phyloP scores from a whole-genome alignment of 2,888 invertebrate species.

The Pammene aurita region DNA sequence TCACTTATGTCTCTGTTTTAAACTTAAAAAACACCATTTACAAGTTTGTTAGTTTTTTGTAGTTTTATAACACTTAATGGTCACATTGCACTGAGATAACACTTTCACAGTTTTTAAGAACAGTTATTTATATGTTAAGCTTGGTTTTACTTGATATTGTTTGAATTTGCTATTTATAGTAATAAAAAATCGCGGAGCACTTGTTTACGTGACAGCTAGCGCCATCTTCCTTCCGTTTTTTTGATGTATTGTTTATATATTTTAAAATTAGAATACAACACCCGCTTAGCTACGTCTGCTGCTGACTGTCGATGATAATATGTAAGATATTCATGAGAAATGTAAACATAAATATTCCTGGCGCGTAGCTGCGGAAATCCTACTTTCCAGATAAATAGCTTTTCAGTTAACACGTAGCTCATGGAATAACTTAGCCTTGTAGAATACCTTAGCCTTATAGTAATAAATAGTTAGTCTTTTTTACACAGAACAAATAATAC shows the following conservation, averaged over 20 bases:
- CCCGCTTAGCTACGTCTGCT: too few species aligned
- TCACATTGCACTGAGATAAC: neutral
- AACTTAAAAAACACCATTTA: neutral
- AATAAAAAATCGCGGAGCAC: neutral
- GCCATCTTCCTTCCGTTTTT: too few species aligned
- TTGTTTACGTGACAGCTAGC: neutral
- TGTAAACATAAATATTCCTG: conserved; percentile 20
- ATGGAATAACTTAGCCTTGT: neutral
- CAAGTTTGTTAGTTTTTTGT: neutral
- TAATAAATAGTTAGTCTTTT: neutral
- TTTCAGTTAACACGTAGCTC: conserved; percentile 19
- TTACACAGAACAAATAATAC: neutral
- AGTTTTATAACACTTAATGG: neutral
- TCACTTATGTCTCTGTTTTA: neutral
- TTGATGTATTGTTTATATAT: too few species aligned
- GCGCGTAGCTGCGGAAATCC: conserved; percentile 7
- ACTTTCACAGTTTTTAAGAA: neutral
- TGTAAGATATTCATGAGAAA: conserved; percentile 17
- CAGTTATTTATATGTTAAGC: neutral
- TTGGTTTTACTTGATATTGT: neutral
- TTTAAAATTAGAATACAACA: too few species aligned
- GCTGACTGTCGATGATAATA: conserved; percentile 4
- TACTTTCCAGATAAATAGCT: conserved; percentile 19
- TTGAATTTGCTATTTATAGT: neutral
- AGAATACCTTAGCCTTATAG: neutral